phyloP scores from a whole-genome alignment of 2,797 vertebrate species.

The Galaxias olidus region DNA sequence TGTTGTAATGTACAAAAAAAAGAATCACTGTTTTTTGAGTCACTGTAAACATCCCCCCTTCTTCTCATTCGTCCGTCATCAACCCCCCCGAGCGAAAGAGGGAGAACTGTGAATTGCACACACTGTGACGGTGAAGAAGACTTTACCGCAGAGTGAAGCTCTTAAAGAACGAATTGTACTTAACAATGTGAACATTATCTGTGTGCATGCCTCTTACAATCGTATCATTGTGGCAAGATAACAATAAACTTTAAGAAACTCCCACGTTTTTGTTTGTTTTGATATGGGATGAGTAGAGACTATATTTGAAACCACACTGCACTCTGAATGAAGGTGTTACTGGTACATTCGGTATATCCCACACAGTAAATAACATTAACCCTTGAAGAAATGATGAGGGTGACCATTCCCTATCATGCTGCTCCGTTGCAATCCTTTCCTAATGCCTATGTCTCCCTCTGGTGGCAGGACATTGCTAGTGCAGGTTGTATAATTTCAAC shows the following conservation, averaged over 20 bases:
- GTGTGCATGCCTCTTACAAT: slow-evolving; percentile 94
- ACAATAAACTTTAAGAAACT: slow-evolving; percentile 84
- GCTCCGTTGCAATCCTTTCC: neutral
- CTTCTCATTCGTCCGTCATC: slow-evolving; percentile 71
- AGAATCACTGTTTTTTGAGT: slow-evolving; percentile 73
- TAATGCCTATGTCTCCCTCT: slow-evolving; percentile 43
- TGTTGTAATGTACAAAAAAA: slow-evolving; percentile 72
- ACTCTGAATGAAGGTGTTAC: neutral
- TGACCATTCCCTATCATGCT: no score
- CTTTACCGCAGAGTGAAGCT: slow-evolving; percentile 80
- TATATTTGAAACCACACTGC: no score
- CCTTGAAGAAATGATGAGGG: no score
- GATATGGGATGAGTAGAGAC: slow-evolving; percentile 4
- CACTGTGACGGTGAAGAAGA: slow-evolving; percentile 89
- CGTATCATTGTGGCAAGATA: slow-evolving; percentile 80
- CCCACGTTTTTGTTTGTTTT: slow-evolving; percentile 54
- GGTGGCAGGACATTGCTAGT: slow-evolving; percentile 22
- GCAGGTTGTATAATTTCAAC: slow-evolving; percentile 17
- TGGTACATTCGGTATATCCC: no score
- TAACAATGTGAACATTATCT: slow-evolving; percentile 71
- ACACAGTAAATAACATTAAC: no score
- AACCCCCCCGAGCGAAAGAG: slow-evolving; percentile 74
- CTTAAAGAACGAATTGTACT: slow-evolving; percentile 75
- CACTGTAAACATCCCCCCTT: slow-evolving; percentile 66
- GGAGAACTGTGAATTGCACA: slow-evolving; percentile 70